phyloP scores from a whole-genome alignment of 2,888 invertebrate genomes.

The Serrognathus titanus region DNA sequence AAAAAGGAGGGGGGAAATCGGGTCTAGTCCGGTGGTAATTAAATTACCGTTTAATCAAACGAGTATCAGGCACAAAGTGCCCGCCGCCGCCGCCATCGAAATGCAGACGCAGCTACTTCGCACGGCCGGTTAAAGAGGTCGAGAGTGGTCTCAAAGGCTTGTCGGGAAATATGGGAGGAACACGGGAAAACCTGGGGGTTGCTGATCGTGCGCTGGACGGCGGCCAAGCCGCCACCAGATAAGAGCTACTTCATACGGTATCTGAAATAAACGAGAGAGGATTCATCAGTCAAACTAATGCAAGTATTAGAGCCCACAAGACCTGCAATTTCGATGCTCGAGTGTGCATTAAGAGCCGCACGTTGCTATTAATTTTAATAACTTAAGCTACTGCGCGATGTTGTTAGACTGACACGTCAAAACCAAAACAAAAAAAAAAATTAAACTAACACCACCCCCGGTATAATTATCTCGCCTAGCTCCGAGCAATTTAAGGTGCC shows the following conservation, averaged over 20 bases:
- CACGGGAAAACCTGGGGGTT: constrained; percentile 1
- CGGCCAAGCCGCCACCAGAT: constrained; percentile 30
- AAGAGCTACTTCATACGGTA: constrained; percentile 16
- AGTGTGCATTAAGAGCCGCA: no score
- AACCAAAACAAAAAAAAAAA: no score
- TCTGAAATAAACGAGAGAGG: not conserved
- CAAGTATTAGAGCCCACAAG: no score
- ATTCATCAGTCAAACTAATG: not conserved
- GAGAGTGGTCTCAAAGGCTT: not conserved
- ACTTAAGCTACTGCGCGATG: no score
- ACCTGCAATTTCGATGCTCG: no score
- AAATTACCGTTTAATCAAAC: not conserved
- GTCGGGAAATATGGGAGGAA: constrained; percentile 4
- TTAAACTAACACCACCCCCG: no score
- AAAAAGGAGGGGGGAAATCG: no score
- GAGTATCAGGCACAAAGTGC: not conserved
- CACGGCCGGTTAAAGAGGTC: not conserved
- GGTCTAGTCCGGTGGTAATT: not conserved
- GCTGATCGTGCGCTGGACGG: constrained; percentile 28
- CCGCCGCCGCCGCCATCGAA: not conserved
- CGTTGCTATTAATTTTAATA: no score
- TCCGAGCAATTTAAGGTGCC: no score
- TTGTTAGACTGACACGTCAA: no score
- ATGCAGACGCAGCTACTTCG: constrained; percentile 2
- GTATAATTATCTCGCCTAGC: no score